These are phyloP conservation scores for Venturia canescens DNA, from an alignment of 1,140 invertebrate genomes.

Conservation along the genomic window DNA sequence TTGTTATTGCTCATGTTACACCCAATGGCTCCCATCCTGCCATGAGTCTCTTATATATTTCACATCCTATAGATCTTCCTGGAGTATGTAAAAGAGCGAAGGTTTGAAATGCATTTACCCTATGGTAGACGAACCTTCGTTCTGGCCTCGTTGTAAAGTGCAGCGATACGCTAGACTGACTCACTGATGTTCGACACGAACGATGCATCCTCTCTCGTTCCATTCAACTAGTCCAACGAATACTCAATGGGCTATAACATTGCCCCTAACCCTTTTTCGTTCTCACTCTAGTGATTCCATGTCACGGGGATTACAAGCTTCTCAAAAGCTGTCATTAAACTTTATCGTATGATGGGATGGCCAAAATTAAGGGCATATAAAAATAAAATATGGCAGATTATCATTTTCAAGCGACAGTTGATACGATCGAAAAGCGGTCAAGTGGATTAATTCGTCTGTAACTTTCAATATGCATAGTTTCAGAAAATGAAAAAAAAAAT, in stretches of 20 bases:
- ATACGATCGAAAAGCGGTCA: too few relatives aligned
- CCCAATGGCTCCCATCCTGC: too few relatives aligned
- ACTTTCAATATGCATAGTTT: too few relatives aligned
- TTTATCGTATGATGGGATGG: background rate
- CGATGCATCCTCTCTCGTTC: slow-evolving; percentile 20
- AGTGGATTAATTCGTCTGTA: too few relatives aligned
- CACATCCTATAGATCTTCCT: too few relatives aligned
- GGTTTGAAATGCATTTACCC: background rate
- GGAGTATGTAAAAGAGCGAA: too few relatives aligned
- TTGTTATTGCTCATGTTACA: too few relatives aligned
- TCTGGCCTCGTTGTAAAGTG: slow-evolving; percentile 24
- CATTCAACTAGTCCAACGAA: slow-evolving; percentile 40
- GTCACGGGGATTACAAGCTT: background rate
- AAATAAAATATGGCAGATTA: background rate
- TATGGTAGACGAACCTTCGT: background rate
- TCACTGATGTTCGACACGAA: slow-evolving; percentile 34
- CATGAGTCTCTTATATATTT: too few relatives aligned
- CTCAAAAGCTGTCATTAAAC: background rate
- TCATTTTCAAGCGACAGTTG: too few relatives aligned
- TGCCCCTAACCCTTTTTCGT: slow-evolving; percentile 5
- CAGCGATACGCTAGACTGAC: slow-evolving; percentile 26
- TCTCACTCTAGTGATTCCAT: background rate
- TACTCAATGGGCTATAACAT: slow-evolving; percentile 40
- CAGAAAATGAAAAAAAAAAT: too few relatives aligned
- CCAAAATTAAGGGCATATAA: background rate